Conservation (phyloP, 1,140 invertebrate genomes). For the Zophobas atratus region DNA sequence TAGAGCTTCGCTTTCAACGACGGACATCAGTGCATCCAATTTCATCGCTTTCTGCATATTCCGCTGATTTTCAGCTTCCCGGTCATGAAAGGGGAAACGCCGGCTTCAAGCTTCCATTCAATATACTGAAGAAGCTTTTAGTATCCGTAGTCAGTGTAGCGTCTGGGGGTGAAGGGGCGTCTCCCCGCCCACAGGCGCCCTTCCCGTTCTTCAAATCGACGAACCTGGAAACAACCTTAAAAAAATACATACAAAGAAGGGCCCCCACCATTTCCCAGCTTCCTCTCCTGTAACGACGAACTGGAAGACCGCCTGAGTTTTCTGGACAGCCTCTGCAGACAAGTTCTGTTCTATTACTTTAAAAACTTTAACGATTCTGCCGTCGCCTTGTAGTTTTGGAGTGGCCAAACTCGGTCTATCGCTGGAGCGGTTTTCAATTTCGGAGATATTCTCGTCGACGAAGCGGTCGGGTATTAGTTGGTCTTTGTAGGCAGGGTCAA, state of each 20-base stretch:
- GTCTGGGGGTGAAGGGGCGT: conserved; percentile 80
- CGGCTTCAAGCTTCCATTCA: conserved; percentile 89
- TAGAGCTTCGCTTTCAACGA: conserved; percentile 83
- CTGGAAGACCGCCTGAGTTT: conserved; percentile 88
- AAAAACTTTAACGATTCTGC: conserved; percentile 77
- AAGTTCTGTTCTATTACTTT: conserved; percentile 77
- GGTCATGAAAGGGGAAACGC: conserved; percentile 94
- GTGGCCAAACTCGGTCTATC: conserved; percentile 2
- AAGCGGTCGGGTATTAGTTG: conserved; percentile 93
- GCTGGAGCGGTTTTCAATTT: not conserved
- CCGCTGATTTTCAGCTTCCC: conserved; percentile 97
- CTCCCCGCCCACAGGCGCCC: conserved; percentile 85
- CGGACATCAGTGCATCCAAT: conserved; percentile 92
- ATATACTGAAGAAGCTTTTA: conserved; percentile 84
- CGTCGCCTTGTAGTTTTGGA: conserved; percentile 18
- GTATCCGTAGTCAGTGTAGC: conserved; percentile 90
- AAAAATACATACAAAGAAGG: not conserved
- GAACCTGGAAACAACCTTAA: conserved; percentile 68
- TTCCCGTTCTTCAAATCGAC: conserved; percentile 92
- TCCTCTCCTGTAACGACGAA: conserved; percentile 90
- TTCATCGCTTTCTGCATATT: conserved; percentile 95
- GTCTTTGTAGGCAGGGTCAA: conserved; percentile 79
- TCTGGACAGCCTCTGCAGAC: conserved; percentile 83
- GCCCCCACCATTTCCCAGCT: conserved; percentile 78
- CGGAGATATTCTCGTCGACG: conserved; percentile 75